A percentile compares a stretch with the other conserved stretches of the same genome.
Evolutionary conservation across 2,113 vertebrate species (phyloP).

Genomic region (Pluvialis apricaria): DNA sequence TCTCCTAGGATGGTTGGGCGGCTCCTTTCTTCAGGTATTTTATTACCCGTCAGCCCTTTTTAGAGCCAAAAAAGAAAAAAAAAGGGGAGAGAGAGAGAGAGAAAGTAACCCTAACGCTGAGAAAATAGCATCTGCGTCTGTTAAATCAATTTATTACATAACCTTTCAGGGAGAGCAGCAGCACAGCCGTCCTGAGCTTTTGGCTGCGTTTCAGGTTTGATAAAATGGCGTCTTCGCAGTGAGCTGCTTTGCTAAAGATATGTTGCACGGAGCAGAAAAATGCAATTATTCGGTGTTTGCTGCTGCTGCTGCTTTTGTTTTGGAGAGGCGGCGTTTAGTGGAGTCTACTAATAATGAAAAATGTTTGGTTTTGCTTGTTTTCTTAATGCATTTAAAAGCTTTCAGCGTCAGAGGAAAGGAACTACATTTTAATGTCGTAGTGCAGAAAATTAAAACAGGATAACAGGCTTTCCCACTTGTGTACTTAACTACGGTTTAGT

Average conservation of each 20-base stretch:
- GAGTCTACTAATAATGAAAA: neutral
- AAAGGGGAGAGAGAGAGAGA: neutral
- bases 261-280: conserved; percentile 47
- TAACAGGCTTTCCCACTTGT: neutral
- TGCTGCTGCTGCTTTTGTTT: conserved; percentile 5
- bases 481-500: neutral
- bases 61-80: conserved; percentile 33
- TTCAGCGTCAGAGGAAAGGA: conserved; percentile 5
- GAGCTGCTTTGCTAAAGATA: conserved; percentile 75
- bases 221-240: conserved; percentile 90
- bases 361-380: conserved; percentile 13
- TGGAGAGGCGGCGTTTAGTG: conserved; percentile 15
- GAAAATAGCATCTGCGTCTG: conserved; percentile 60
- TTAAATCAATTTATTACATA: conserved; percentile 72
- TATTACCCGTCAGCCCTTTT: conserved; percentile 66
- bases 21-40: conserved; percentile 83
- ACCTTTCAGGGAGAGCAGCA: conserved; percentile 65
- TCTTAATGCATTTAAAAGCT: conserved; percentile 8
- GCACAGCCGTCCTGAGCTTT: conserved; percentile 71
- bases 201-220: conserved; percentile 84
- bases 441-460: neutral
- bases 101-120: conserved; percentile 38
- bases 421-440: neutral
- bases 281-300: conserved; percentile 7
- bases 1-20: conserved; percentile 75